These are phyloP conservation scores for Aphidius colemani DNA, from an alignment of 2,888 invertebrate genomes.

Conservation along the genomic window DNA sequence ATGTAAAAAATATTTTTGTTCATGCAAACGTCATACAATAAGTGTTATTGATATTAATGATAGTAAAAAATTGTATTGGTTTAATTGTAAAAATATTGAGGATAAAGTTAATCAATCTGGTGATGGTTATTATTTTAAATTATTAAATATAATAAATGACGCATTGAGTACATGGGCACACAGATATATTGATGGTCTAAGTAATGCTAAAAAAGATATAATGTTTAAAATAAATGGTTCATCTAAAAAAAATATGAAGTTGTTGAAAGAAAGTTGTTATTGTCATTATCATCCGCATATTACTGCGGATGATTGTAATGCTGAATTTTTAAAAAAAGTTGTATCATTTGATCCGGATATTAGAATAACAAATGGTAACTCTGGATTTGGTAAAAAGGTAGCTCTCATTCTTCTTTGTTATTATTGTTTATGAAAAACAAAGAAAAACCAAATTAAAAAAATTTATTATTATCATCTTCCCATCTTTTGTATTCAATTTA, in stretches of 20 bases:
- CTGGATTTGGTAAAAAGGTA: slow-evolving; percentile 6
- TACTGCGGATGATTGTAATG: slow-evolving; percentile 85
- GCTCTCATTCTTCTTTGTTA: too few relatives aligned
- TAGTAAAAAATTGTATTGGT: slow-evolving; percentile 54
- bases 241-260: slow-evolving; percentile 56
- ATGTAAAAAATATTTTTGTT: slow-evolving; percentile 55
- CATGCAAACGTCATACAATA: slow-evolving; percentile 54
- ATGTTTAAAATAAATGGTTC: slow-evolving; percentile 57
- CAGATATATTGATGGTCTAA: slow-evolving; percentile 52
- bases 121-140: slow-evolving; percentile 56
- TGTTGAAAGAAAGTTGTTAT: slow-evolving; percentile 57
- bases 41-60: slow-evolving; percentile 57
- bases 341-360: slow-evolving; percentile 47
- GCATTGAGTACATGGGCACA: slow-evolving; percentile 54
- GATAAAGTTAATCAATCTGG: slow-evolving; percentile 53
- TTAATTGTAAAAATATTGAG: slow-evolving; percentile 54
- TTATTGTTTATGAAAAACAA: not conserved
- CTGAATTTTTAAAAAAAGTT: slow-evolving; percentile 86
- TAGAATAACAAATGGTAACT: slow-evolving; percentile 25
- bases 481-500: not conserved
- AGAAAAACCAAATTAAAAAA: not conserved
- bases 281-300: slow-evolving; percentile 83
- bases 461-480: not conserved
- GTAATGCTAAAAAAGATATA: slow-evolving; percentile 47
- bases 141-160: slow-evolving; percentile 51